phyloP scores from a whole-genome alignment of 2,888 invertebrate genomes.

The Drosophila planitibia region DNA sequence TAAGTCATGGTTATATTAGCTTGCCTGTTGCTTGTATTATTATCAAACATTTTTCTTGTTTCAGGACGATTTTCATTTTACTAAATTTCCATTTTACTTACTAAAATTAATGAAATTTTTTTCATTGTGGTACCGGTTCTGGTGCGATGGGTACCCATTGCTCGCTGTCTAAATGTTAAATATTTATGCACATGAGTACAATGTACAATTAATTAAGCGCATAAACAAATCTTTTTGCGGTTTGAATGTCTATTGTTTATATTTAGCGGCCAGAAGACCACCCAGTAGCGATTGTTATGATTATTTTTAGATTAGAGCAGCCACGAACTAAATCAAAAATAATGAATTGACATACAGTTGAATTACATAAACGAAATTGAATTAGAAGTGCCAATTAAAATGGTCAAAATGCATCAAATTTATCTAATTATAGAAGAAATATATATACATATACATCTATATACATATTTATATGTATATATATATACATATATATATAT shows the following conservation, averaged over 20 bases:
- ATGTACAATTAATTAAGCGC: slow-evolving; percentile 12
- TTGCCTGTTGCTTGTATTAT: not conserved
- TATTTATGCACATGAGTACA: not conserved
- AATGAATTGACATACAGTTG: not conserved
- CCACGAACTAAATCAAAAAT: not conserved
- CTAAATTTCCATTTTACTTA: not conserved
- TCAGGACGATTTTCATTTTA: not conserved
- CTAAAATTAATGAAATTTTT: not conserved
- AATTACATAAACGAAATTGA: not conserved
- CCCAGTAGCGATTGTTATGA: not conserved
- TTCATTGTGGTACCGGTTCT: not conserved
- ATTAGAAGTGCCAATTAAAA: not conserved
- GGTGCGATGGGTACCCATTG: not conserved
- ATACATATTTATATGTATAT: too few relatives aligned
- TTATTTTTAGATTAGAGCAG: not conserved
- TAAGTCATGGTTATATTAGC: too few relatives aligned
- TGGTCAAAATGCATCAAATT: not conserved
- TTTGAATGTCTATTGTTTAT: not conserved
- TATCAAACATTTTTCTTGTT: not conserved
- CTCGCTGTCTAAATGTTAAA: slow-evolving; percentile 1
- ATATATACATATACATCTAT: not conserved
- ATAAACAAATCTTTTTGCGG: not conserved
- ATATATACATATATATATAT: not conserved
- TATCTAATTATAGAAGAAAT: not conserved
- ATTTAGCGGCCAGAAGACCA: not conserved